Base-by-base conservation (phyloP, 1,140 invertebrate genomes). In the Amyelois transitella region DNA sequence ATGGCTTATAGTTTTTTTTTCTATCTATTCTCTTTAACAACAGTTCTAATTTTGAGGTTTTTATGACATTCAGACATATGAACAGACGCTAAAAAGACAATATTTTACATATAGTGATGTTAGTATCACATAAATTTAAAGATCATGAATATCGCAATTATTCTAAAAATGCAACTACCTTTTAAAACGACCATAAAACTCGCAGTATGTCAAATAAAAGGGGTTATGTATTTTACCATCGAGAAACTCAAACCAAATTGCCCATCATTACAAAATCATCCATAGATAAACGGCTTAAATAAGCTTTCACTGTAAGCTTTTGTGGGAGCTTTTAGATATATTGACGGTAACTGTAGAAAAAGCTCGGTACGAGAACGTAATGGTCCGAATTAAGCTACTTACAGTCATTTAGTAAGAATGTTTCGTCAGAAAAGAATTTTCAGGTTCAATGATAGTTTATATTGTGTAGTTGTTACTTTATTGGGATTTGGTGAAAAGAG, bases 251-350 rank as follows among this genome's bases (percentile, higher is more conserved):
- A 63, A 64, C 58, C 63, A 64, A 72, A 74, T 71, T 66, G 53
- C 61, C 49, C 44, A 62, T 54, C 43, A 61, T 58, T 45, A 22
- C 62, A 53, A 51, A 47, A 61, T 70, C 64, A 69, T 61, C 51
- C 53, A 51, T 21, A 54, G 64, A 65, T 63, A 58, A 68, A 64
- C 52, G 53, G 57, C 53, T 63, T 54, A 55, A 69, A 63, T 71
- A 63, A 66, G 64, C 73, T 78, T 78, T 78, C 71, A 71, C 75
- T 69, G 38, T 55, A 53, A 65, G 55, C 55, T 58, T 63, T 60
- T 53, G 53, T 51, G 50, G 47, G 57, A 58, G 55, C 53, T 59
- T 55, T 59, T 38, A 38, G 32, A 38, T 38, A 14, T 14, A 12
- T 59, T 58, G 63, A 64, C 62, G 59, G 55, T 62, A 64, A 59